These are phyloP conservation scores for Labia minor DNA, from an alignment of 2,888 invertebrate genomes.

Conservation along the genomic window DNA sequence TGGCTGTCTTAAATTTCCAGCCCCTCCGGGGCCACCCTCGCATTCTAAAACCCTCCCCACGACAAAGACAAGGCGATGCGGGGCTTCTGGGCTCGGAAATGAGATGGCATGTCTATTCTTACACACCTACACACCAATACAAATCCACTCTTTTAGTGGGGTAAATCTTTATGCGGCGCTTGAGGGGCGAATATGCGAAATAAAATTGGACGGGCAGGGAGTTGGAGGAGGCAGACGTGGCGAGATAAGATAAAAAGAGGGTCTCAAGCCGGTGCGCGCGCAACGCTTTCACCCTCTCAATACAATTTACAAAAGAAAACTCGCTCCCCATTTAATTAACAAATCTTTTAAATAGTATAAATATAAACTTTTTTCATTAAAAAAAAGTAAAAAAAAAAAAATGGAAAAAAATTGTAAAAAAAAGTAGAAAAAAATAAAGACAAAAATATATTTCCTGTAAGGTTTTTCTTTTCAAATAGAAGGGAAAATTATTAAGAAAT, in stretches of 20 bases:
- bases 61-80: slow-evolving; percentile 8
- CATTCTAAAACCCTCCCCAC: slow-evolving; percentile 8
- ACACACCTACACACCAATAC: not conserved
- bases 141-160: not conserved
- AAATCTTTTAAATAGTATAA: slow-evolving; percentile 7
- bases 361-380: not conserved
- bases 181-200: slow-evolving; percentile 8
- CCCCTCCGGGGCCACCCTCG: slow-evolving; percentile 6
- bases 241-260: slow-evolving; percentile 13
- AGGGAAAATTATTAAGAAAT: no score
- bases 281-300: not conserved
- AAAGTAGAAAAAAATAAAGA: no score
- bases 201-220: not conserved
- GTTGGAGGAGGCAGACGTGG: not conserved
- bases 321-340: not conserved
- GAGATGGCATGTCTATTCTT: slow-evolving; percentile 13
- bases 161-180: not conserved
- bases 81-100: not conserved
- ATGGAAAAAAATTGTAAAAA: no score
- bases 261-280: slow-evolving; percentile 4
- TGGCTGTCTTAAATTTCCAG: slow-evolving; percentile 7
- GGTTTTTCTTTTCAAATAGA: no score
- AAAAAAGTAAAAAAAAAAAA: not conserved
- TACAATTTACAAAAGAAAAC: slow-evolving; percentile 7
- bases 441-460: no score